phyloP scores from a whole-genome alignment of 2,888 invertebrate genomes.

The Zygothrica quintamaculata region DNA sequence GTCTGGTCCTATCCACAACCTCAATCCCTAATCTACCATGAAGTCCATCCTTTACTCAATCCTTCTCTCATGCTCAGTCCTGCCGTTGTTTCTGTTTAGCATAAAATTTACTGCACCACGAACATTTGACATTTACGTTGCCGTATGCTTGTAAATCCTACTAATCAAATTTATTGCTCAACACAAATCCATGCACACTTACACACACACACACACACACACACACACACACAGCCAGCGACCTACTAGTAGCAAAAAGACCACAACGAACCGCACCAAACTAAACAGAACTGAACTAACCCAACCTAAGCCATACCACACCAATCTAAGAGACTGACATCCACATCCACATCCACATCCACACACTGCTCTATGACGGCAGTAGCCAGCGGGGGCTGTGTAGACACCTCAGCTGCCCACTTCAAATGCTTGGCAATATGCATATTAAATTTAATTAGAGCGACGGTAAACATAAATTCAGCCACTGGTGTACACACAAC shows the following conservation, averaged over 20 bases:
- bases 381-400: conserved; percentile 17
- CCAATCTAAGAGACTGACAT: conserved; percentile 10
- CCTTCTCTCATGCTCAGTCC: conserved; percentile 2
- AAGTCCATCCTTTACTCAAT: conserved; percentile 3
- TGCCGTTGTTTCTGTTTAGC: conserved; percentile 58
- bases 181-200: conserved; percentile 29
- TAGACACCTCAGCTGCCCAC: conserved; percentile 58
- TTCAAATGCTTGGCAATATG: conserved; percentile 74
- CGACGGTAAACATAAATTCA: conserved; percentile 74
- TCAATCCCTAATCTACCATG: conserved; percentile 8
- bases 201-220: conserved; percentile 17
- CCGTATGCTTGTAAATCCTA: conserved; percentile 72
- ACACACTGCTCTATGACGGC: conserved; percentile 11
- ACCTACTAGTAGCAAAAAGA: conserved; percentile 30
- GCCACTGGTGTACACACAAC: conserved; percentile 51
- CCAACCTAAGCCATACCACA: conserved; percentile 17
- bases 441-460: conserved; percentile 80
- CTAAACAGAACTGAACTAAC: conserved; percentile 14
- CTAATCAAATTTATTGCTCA: conserved; percentile 79
- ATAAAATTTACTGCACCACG: conserved; percentile 78
- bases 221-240: conserved; percentile 8
- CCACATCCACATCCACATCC: neutral
- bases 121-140: conserved; percentile 73
- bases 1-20: neutral
- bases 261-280: neutral